These are phyloP conservation scores for Caenorhabditis imperialis DNA, from an alignment of 2,888 invertebrate genomes.

Conservation along the genomic window DNA sequence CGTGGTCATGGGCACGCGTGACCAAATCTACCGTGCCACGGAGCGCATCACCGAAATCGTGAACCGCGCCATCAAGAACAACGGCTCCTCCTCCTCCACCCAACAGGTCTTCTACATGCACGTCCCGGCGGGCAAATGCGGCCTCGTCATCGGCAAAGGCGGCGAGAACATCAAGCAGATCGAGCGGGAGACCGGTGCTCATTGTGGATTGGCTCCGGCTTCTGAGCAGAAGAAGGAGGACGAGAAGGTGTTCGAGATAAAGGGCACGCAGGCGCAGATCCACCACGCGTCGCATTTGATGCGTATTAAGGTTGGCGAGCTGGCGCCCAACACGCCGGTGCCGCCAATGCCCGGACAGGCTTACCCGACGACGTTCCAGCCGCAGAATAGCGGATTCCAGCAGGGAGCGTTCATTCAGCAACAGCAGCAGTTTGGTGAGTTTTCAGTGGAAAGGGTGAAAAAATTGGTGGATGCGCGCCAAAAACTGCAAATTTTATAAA, in stretches of 20 bases:
- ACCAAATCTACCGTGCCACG: conserved; percentile 81
- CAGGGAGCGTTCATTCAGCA: conserved; percentile 5
- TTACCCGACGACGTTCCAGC: not conserved
- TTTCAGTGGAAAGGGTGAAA: no score
- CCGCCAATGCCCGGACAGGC: conserved; percentile 57
- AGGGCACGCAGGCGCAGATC: conserved; percentile 92
- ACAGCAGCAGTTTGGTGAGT: conserved; percentile 26
- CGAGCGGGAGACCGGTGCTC: conserved; percentile 87
- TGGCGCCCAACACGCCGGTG: conserved; percentile 74
- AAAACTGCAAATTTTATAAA: no score
- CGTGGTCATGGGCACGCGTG: conserved; percentile 87
- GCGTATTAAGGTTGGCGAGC: conserved; percentile 85
- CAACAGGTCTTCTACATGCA: conserved; percentile 71
- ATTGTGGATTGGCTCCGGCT: conserved; percentile 93
- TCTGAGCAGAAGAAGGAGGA: conserved; percentile 84
- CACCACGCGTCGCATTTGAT: conserved; percentile 95
- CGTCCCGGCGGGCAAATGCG: conserved; percentile 95
- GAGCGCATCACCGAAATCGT: conserved; percentile 74
- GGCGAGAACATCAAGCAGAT: conserved; percentile 93
- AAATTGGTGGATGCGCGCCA: no score
- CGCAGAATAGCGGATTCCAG: conserved; percentile 10
- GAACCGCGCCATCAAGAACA: conserved; percentile 41
- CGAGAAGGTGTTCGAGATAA: conserved; percentile 91
- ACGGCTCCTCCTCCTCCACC: conserved; percentile 1
- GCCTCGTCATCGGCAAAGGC: conserved; percentile 94